Evolutionary conservation across 2,113 vertebrate species (phyloP), one percentile per base, ranked within the genome.

Genomic region (Embiotoca jacksoni): DNA sequence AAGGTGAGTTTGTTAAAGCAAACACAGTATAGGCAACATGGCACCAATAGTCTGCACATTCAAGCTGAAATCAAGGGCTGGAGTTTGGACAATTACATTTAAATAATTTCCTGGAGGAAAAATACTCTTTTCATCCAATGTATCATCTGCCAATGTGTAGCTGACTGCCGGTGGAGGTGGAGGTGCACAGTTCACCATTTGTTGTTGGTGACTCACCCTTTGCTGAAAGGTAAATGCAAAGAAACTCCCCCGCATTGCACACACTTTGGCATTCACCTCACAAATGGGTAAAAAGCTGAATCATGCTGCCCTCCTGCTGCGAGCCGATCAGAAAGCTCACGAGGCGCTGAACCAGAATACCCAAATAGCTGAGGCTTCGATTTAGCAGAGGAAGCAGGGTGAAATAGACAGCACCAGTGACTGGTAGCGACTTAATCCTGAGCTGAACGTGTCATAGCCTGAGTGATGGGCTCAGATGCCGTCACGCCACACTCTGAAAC

Each of bases 221-320:
- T 7, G 33, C 76, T 6, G 35, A 71, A 71, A 78, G 57, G 10
- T 54, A 60, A 64, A 79, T 33, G 33, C 32, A 60, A 72, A 47
- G 57, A 62, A 41, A 52, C 39, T 41, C 32, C 54, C 59, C 37
- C 6, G 0, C 31, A 2, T 8, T 47, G 15, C 55, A 33, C 57
- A 71, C 37, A 71, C 53, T 11, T 72, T 56, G 41, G 50, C 35
- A 73, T 81, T 37, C 41, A 44, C 33, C 59, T 74, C 56, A 50
- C 35, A 78, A 65, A 61, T 49, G 65, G 54, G 44, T 41, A 72
- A 88, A 81, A 64, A 50, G 33, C 46, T 73, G 67, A 79, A 63
- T 79, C 76, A 72, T 37, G 52, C 30, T 3, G 41, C 16, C 11
- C 16, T 33, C 56, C 67, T 5, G 53, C 50, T 39, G 63, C 59